Base-by-base conservation (phyloP, 2,113 vertebrate genomes). In the Pterocles burchelli region DNA sequence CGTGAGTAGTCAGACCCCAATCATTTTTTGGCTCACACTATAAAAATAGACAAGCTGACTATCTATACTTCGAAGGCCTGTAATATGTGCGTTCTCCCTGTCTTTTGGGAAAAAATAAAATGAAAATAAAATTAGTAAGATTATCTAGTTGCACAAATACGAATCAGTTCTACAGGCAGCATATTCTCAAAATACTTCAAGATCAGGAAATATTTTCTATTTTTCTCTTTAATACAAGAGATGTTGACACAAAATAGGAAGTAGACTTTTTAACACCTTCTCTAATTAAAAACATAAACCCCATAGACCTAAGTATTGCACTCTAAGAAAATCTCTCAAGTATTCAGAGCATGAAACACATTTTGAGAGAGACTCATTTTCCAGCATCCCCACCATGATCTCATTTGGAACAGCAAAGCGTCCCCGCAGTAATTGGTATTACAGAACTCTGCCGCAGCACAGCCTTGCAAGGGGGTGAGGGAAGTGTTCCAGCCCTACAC, bases 281-380 rank as follows among this genome's bases (percentile, higher is more conserved):
- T 54, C 22, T 76, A 85, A 93, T 62, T 51, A 82, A 94, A 89
- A 89, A 72, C 58, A 75, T 54, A 68, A 85, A 68, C 19, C 14
- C 24, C 2, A 1, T 5, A 93, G 43, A 70, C 12, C 18, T 55
- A 77, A 79, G 21, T 33, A 36, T 12, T 7, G 1, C 63, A 74
- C 10, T 54, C 33, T 41, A 85, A 55, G 41, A 88, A 66, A 75
- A 70, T 24, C 85, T 83, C 78, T 85, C 52, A 70, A 52, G 51
- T 38, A 91, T 71, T 94, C 85, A 85, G 46, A 88, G 33, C 59
- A 84, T 63, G 87, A 88, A 91, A 93, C 19, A 63, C 65, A 55
- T 74, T 94, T 77, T 48, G 36, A 91, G 54, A 70, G 49, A 79
- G 63, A 62, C 29, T 90, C 6, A 0, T 83, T 81, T 95, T 74